Evolutionary conservation across 2,113 vertebrate species (phyloP).

Genomic region (Alouatta palliata): DNA sequence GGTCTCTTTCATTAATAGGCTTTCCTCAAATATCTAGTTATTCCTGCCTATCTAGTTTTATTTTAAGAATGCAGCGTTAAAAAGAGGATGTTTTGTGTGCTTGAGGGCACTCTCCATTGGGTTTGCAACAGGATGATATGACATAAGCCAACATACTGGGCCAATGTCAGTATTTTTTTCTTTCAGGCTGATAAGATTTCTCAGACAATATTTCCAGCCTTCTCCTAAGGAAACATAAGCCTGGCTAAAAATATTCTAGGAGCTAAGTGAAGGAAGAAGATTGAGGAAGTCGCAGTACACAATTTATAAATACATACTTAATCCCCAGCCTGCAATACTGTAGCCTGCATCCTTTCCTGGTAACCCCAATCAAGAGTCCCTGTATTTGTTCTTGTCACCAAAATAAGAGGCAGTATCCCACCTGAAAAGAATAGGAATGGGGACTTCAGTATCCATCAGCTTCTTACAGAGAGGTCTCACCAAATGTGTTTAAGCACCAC

Average conservation of each 20-base stretch:
- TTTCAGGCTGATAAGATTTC: not conserved
- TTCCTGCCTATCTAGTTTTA: not conserved
- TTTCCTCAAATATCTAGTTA: not conserved
- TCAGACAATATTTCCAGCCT: not conserved
- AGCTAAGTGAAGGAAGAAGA: not conserved
- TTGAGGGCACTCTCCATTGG: not conserved
- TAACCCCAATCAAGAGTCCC: not conserved
- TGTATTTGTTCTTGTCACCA: not conserved
- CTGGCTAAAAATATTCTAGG: not conserved
- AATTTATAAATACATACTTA: not conserved
- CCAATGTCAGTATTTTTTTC: not conserved
- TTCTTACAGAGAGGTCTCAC: not conserved
- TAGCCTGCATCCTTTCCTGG: not conserved
- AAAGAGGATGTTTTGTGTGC: not conserved
- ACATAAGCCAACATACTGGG: not conserved
- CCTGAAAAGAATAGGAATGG: not conserved
- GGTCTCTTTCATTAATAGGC: not conserved
- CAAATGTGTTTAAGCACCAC: not conserved
- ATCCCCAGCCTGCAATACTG: not conserved
- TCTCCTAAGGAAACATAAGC: not conserved
- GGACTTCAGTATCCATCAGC: not conserved
- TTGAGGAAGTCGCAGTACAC: not conserved
- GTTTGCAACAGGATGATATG: not conserved
- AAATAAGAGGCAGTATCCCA: not conserved
- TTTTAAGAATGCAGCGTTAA: not conserved